Base-by-base conservation (phyloP, 1,140 invertebrate species). In the Bombus ignitus region DNA sequence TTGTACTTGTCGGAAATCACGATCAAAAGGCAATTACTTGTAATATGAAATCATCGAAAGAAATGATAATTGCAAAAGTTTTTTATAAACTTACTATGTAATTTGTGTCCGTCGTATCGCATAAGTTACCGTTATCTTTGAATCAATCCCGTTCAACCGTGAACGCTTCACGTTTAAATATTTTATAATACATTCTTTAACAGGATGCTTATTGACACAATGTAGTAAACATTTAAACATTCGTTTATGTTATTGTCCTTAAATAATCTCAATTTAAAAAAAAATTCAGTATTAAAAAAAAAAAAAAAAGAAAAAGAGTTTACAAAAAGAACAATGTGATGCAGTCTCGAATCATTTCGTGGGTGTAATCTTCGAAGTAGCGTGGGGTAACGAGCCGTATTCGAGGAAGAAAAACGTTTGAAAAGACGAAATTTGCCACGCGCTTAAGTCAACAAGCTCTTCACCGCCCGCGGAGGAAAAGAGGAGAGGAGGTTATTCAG, bases 371-470 rank as follows among this genome's bases (percentile, higher is more conserved):
- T 82, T 70, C 74, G 62, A 37, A 76, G 73, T 35, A 68, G 32
- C 25, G 39, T 32, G 35, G 65, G 57, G 80, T 76, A 53, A 44
- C 18, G 85, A 70, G 28, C 68, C 80, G 88, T 83, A 75, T 82
- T 74, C 79, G 79, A 78, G 59, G 75, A 53, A 62, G 81, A 47
- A 81, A 68, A 71, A 73, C 70, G 84, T 94, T 94, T 91, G 91
- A 92, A 93, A 94, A 88, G 92, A 70, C 53, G 87, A 87, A 89
- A 94, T 94, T 94, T 91, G 94, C 89, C 94, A 94, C 93, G 94
- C 94, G 92, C 93, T 95, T 95, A 92, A 94, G 94, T 94, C 94
- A 95, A 95, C 92, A 93, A 92, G 84, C 86, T 89, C 87, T 81
- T 85, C 86, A 80, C 80, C n/a, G 87, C 65, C 71, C 59, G 77